Conservation (phyloP, 2,888 invertebrate genomes). For the Anoncus sp. region DNA sequence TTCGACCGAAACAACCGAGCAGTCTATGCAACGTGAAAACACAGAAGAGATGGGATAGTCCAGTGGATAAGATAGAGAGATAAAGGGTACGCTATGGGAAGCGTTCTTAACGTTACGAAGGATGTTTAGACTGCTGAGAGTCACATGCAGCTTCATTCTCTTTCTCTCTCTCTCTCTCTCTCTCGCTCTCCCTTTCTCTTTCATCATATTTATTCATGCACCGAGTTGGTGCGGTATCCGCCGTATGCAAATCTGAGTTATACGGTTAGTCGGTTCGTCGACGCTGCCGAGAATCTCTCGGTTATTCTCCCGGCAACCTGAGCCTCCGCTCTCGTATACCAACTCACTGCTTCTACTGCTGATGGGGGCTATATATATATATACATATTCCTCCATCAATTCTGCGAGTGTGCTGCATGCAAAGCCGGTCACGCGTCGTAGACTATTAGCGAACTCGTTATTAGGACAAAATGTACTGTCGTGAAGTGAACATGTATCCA, state of each 20-base stretch:
- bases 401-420: neutral
- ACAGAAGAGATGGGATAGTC: constrained; percentile 20
- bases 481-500: constrained; percentile 14
- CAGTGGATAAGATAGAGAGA: neutral
- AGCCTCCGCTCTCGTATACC: constrained; percentile 35
- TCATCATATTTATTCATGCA: constrained; percentile 73
- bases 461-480: constrained; percentile 59
- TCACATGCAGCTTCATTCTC: constrained; percentile 65
- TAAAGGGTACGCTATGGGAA: neutral
- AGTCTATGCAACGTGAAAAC: constrained; percentile 2
- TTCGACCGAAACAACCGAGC: constrained; percentile 30
- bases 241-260: constrained; percentile 75
- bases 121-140: constrained; percentile 74
- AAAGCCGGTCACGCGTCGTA: constrained; percentile 65
- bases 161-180: neutral
- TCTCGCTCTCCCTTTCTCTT: neutral
- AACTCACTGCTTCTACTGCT: constrained; percentile 8
- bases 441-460: constrained; percentile 67
- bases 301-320: constrained; percentile 61
- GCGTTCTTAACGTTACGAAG: constrained; percentile 27
- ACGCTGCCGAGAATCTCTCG: constrained; percentile 34
- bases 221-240: constrained; percentile 62
- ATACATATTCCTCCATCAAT: constrained; percentile 3
- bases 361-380: neutral
- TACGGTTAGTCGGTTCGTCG: constrained; percentile 66